Conservation (phyloP, 1,140 invertebrate genomes). For the Choristoneura fumiferana region DNA sequence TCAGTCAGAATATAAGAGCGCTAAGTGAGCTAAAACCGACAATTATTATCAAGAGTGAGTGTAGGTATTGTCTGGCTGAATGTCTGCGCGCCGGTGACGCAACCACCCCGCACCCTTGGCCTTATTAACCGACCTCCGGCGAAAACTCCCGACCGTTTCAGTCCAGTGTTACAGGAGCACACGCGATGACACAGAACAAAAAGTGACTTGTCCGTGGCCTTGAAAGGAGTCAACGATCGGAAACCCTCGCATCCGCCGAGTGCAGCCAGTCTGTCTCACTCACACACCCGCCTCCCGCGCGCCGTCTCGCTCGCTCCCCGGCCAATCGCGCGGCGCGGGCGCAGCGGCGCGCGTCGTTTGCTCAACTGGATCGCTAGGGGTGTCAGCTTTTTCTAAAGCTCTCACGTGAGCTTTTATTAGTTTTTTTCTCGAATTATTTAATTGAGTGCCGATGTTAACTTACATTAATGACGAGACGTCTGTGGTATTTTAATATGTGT, state of each 20-base stretch:
- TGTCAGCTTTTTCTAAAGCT: slow-evolving; percentile 64
- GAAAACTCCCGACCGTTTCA: slow-evolving; percentile 10
- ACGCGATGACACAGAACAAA: slow-evolving; percentile 57
- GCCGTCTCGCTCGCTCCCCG: slow-evolving; percentile 46
- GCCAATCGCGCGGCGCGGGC: slow-evolving; percentile 48
- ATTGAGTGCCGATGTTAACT: slow-evolving; percentile 41
- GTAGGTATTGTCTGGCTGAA: slow-evolving; percentile 15
- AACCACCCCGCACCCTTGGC: slow-evolving; percentile 15
- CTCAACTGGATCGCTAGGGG: slow-evolving; percentile 67
- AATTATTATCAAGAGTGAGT: not conserved
- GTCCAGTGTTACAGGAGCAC: not conserved
- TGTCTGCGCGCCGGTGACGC: slow-evolving; percentile 14
- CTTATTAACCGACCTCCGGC: not conserved
- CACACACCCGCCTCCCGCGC: slow-evolving; percentile 27
- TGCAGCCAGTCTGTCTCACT: slow-evolving; percentile 49
- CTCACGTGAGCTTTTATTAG: slow-evolving; percentile 51
- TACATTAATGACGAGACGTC: slow-evolving; percentile 31
- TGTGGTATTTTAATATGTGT: slow-evolving; percentile 39
- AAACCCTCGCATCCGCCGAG: slow-evolving; percentile 66
- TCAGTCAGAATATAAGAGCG: not conserved
- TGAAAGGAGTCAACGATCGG: slow-evolving; percentile 72
- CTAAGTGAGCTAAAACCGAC: not conserved
- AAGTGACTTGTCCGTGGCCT: slow-evolving; percentile 62
- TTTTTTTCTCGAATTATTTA: slow-evolving; percentile 50
- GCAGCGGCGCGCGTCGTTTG: slow-evolving; percentile 69